A percentile compares a stretch with the other conserved stretches of the same genome.
Conservation (phyloP, 2,797 vertebrate genomes). For the Labroides dimidiatus region DNA sequence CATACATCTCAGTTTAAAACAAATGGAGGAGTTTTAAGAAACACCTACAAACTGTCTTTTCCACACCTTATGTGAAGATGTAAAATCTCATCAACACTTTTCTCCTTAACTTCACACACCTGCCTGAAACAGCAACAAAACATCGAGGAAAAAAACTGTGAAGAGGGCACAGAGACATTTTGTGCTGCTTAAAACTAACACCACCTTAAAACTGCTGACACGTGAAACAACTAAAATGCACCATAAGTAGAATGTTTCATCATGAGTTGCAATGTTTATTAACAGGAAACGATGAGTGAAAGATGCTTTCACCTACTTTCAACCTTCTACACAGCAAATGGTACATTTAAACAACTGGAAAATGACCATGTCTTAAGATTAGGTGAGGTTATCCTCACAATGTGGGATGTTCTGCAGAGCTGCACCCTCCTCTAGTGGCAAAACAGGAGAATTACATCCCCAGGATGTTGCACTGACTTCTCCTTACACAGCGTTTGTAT, state of each 20-base stretch:
- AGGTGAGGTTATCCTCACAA: constrained; percentile 2
- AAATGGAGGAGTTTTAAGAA: constrained; percentile 12
- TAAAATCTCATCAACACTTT: constrained; percentile 52
- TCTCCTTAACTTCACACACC: constrained; percentile 20
- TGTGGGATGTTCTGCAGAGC: constrained; percentile 16
- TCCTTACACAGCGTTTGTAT: too few species aligned
- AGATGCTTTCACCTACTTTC: not conserved
- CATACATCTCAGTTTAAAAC: not conserved
- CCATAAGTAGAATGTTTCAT: constrained; percentile 11
- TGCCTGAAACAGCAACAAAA: constrained; percentile 13
- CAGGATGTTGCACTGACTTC: not conserved
- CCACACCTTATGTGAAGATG: constrained; percentile 37
- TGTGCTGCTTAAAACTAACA: constrained; percentile 32
- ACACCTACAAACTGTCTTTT: constrained; percentile 42
- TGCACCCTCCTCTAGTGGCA: constrained; percentile 77
- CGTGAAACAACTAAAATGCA: constrained; percentile 20
- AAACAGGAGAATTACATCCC: constrained; percentile 51
- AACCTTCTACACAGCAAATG: not conserved
- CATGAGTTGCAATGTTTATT: constrained; percentile 6
- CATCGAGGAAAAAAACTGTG: constrained; percentile 3
- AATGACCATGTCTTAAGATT: not conserved
- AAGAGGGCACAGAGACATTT: constrained; percentile 18
- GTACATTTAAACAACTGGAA: not conserved
- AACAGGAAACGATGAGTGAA: constrained; percentile 10
- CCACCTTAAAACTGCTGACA: constrained; percentile 41